phyloP scores from a whole-genome alignment of 2,888 invertebrate species.

The Abscondita cerata region DNA sequence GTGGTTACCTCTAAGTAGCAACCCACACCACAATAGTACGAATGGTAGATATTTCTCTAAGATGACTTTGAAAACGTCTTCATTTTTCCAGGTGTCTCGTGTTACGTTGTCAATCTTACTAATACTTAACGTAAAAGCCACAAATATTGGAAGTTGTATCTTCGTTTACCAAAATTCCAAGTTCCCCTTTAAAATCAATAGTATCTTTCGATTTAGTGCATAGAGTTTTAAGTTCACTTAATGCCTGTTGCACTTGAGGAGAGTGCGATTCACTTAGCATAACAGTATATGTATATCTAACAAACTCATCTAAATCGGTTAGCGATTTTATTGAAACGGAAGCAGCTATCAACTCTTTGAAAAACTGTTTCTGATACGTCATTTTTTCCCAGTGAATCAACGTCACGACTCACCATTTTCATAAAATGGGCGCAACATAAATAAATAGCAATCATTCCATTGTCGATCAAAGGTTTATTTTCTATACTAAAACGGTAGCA shows the following conservation, averaged over 20 bases:
- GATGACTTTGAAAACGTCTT: too few species aligned
- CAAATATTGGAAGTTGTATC: too few species aligned
- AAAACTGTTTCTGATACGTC: background rate
- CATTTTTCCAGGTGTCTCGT: background rate
- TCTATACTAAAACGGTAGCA: background rate
- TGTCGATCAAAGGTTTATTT: background rate
- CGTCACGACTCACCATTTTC: constrained; percentile 15
- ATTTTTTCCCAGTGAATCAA: background rate
- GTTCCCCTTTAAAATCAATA: too few species aligned
- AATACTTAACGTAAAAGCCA: too few species aligned
- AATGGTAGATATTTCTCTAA: background rate
- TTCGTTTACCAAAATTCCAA: too few species aligned
- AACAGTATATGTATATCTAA: too few species aligned
- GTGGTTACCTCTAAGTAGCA: background rate
- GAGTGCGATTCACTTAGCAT: too few species aligned
- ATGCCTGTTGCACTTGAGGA: too few species aligned
- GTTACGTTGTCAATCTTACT: background rate
- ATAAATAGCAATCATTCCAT: background rate
- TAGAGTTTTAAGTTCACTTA: too few species aligned
- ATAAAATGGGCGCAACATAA: constrained; percentile 18
- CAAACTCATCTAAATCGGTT: too few species aligned
- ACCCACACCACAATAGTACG: background rate
- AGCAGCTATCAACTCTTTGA: background rate
- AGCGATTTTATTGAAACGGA: too few species aligned
- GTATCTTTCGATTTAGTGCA: too few species aligned